These are phyloP conservation scores for Okapia johnstoni DNA, from an alignment of 2,113 vertebrate genomes.

Conservation along the genomic window DNA sequence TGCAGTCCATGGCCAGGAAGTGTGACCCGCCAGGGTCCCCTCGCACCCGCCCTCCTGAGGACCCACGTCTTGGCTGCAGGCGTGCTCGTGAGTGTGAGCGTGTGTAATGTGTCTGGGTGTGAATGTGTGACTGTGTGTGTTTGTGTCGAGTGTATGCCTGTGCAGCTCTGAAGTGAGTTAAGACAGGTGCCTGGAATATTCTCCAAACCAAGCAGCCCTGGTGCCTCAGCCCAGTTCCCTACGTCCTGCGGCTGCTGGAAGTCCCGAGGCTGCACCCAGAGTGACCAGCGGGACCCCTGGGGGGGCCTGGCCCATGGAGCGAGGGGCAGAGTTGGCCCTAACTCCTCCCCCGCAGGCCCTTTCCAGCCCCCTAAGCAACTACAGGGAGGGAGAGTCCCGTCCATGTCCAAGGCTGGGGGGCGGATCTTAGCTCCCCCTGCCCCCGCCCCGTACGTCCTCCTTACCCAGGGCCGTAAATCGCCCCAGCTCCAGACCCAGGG, in stretches of 20 bases:
- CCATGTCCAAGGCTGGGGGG: rapidly evolving
- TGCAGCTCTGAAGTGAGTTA: not conserved
- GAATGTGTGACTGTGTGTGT: not conserved
- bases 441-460: rapidly evolving
- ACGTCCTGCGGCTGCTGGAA: not conserved
- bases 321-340: not conserved
- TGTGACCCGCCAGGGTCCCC: rapidly evolving
- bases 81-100: rapidly evolving
- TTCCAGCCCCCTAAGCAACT: not conserved
- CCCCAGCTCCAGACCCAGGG: not conserved
- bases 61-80: not conserved
- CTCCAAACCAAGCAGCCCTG: not conserved
- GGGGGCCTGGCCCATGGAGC: not conserved
- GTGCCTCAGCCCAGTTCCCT: not conserved
- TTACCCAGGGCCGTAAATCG: rapidly evolving
- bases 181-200: not conserved
- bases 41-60: not conserved
- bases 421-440: rapidly evolving
- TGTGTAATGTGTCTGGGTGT: not conserved
- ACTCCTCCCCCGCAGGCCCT: too few relatives aligned
- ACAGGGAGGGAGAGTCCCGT: too few relatives aligned
- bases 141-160: not conserved
- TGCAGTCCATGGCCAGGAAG: not conserved
- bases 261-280: not conserved
- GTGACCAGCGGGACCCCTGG: rapidly evolving